Base-by-base conservation (phyloP, 2,113 vertebrate species). In the Brachirus orientalis region DNA sequence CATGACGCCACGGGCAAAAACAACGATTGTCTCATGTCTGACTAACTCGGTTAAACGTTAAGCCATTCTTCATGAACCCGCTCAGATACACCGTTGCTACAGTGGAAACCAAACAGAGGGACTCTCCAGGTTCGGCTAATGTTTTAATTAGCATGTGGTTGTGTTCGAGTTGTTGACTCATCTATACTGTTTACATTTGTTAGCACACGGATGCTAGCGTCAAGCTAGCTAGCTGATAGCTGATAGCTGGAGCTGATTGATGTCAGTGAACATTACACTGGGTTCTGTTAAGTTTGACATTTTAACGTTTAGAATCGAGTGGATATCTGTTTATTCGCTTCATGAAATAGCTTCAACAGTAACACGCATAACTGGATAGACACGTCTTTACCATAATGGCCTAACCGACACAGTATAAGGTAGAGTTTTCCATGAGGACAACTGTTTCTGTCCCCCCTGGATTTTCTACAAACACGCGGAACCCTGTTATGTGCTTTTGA, bases 1-100 rank as follows among this genome's bases (percentile, higher is more conserved):
- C 0, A 7, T 79, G 72, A 89, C 79, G 76, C 83, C 81, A 90
- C 33, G 16, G 69, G 57, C 57, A 69, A 89, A 72, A 86, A 88
- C 85, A 91, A 82, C n/a, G 33, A 14, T 46, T 43, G 48, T 64
- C 2, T 0, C 0, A 14, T 6, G 8, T 38, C 17, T 1, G n/a
- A 55, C 61, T 58, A 63, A 10, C 17, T n/a, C 0, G 7, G 20
- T 36, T 18, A 4, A 17, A 20, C 6, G 35, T 0, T n/a, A 2
- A 10, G 3, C 14, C 14, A 33, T 4, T 7, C 5, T 6, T 5
- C 8, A 9, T 2, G 9, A 8, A 14, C 55, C 3, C 11, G 0
- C 3, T 18, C 10, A 10, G 6, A 8, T 17, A 0, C 44, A 14
- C 1, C 4, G 4, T n/a, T 1, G 10, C 9, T 10, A 11, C 0